Conservation (phyloP, 2,888 invertebrate species). For the Minunthozetes semirufus region DNA sequence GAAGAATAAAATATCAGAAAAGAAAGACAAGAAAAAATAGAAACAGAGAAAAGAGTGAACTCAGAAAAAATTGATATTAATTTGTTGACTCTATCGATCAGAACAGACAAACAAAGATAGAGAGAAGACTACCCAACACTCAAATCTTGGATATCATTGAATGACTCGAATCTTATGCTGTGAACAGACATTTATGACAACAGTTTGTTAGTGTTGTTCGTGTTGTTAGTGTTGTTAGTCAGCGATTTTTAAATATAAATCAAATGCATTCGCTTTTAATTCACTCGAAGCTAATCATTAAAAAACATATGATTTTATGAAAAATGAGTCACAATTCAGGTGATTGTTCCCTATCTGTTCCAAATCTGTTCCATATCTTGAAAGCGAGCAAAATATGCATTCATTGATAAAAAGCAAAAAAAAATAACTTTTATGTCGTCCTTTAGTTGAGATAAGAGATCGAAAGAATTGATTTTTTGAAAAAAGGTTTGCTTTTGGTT, state of each 20-base stretch:
- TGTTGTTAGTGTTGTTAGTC: too few relatives aligned
- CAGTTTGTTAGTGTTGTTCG: too few relatives aligned
- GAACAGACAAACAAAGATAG: neutral
- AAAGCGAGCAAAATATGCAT: too few relatives aligned
- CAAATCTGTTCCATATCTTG: neutral
- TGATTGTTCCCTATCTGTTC: too few relatives aligned
- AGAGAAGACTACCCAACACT: neutral
- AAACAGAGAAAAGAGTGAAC: neutral
- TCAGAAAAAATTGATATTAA: constrained; percentile 9
- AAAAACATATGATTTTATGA: neutral
- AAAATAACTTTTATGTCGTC: neutral
- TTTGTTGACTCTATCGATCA: neutral
- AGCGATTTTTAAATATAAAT: neutral
- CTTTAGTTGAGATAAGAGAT: neutral
- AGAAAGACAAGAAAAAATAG: neutral
- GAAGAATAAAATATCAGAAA: neutral
- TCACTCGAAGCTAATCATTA: neutral
- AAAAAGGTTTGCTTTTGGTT: neutral
- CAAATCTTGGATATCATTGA: neutral
- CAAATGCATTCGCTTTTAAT: neutral
- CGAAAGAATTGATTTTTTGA: neutral
- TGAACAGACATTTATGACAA: neutral
- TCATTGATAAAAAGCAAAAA: neutral
- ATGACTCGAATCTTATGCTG: neutral
- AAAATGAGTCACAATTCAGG: neutral